Evolutionary conservation across 2,113 vertebrate genomes (phyloP), one percentile per base, ranked within the genome.

Genomic region (Eptesicus fuscus): DNA sequence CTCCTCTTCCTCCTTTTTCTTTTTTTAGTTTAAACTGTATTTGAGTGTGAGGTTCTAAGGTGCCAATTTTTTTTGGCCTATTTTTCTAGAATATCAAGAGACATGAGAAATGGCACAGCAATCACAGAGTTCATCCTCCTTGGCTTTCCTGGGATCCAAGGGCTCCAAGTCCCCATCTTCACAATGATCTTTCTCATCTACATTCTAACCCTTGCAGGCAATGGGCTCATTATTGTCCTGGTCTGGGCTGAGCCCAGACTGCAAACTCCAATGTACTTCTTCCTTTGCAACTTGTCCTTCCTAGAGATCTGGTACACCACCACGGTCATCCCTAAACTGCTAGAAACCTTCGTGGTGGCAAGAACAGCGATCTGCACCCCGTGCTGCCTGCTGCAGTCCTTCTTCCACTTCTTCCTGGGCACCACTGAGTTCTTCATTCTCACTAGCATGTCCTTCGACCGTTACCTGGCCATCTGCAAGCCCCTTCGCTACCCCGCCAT

Each of bases 241-340:
- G 78, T 97, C 44, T 89, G 94, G 59, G 44, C 74, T 32, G 96
- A 97, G 44, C 93, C 96, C 3, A 83, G 35, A 47, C 91, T 97
- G 9, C 97, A 97, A 23, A 95, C 77, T 4, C 95, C 96, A 63
- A 85, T 97, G 97, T 97, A 96, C 49, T 97, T 98, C 79, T 96
- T 96, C 67, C 96, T 98, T 14, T 93, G 94, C 74, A 96, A 95
- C 25, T 42, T 97, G 79, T 96, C 96, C 83, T 94, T 97, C 53
- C 84, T 96, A 23, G 96, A 97, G 71, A 96, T 96, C 82, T 94
- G 94, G 89, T 96, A 92, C 1, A 96, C 97, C 35, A 96, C 97
- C 65, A 88, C 92, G 0, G 67, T 96, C 61, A 85, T 94, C 32
- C 97, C 97, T 35, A 96, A 96, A 83, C 85, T 96, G 44, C 78